Conservation (phyloP, 2,888 invertebrate genomes). For the Drosophila tanythrix region DNA sequence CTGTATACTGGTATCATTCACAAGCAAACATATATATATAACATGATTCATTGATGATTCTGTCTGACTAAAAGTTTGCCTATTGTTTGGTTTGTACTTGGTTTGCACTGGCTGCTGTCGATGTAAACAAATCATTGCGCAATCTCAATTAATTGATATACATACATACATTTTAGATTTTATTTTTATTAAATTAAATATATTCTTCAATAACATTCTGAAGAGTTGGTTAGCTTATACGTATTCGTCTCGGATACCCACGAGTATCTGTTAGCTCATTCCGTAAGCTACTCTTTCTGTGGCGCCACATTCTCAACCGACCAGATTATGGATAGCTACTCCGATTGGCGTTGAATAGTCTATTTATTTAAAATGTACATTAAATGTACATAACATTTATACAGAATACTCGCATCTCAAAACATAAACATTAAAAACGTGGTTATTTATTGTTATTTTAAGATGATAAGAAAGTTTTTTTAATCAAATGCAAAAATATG, state of each 20-base stretch:
- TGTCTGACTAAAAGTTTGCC: slow-evolving; percentile 39
- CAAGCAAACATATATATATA: slow-evolving; percentile 12
- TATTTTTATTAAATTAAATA: neutral
- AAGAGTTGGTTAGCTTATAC: neutral
- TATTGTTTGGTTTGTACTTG: slow-evolving; percentile 19
- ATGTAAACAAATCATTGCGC: slow-evolving; percentile 25
- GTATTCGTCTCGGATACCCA: no score
- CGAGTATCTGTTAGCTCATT: neutral
- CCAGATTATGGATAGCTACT: neutral
- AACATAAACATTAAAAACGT: neutral
- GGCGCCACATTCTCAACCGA: neutral
- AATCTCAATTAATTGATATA: slow-evolving; percentile 13
- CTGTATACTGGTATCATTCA: slow-evolving; percentile 23
- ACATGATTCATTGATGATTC: slow-evolving; percentile 59
- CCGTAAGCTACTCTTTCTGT: neutral
- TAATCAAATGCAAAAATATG: slow-evolving; percentile 17
- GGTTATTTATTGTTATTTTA: slow-evolving; percentile 41
- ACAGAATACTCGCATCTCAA: neutral
- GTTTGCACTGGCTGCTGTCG: neutral
- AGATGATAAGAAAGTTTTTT: slow-evolving; percentile 25
- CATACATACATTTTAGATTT: neutral
- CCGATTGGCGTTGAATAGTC: neutral
- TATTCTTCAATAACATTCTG: neutral
- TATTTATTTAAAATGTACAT: neutral
- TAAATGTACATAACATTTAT: neutral